Evolutionary conservation across 2,797 vertebrate species (phyloP).

Genomic region (Enteromius viviparus): DNA sequence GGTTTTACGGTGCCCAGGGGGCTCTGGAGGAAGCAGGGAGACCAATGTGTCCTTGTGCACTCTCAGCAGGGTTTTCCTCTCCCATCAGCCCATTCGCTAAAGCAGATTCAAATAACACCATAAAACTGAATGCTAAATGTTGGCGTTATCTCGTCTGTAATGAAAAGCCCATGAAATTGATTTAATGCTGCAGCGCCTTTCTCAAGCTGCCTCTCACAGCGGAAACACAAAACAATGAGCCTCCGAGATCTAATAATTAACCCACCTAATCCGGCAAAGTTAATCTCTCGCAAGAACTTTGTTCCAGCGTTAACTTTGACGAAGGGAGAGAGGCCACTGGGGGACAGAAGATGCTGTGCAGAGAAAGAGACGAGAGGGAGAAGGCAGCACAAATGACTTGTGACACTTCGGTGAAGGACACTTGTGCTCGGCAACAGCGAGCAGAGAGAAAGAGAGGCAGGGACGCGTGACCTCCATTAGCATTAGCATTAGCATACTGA

Average conservation of each 20-base stretch:
- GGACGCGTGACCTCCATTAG: slow-evolving; percentile 69
- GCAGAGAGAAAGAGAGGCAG: slow-evolving; percentile 66
- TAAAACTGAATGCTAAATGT: slow-evolving; percentile 83
- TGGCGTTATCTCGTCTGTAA: slow-evolving; percentile 83
- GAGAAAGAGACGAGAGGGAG: slow-evolving; percentile 44
- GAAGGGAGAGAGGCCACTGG: slow-evolving; percentile 57
- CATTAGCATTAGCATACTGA: slow-evolving; percentile 63
- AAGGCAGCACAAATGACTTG: slow-evolving; percentile 43
- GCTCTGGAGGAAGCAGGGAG: slow-evolving; percentile 67
- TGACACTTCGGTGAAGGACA: slow-evolving; percentile 32
- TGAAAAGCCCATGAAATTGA: slow-evolving; percentile 90
- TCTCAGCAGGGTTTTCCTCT: slow-evolving; percentile 59
- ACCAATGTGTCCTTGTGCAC: slow-evolving; percentile 79
- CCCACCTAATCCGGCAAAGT: slow-evolving; percentile 82
- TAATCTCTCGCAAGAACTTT: slow-evolving; percentile 82
- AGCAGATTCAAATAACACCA: slow-evolving; percentile 43
- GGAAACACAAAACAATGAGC: slow-evolving; percentile 82
- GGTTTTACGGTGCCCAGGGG: slow-evolving; percentile 47
- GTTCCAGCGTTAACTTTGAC: slow-evolving; percentile 75
- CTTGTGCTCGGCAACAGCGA: slow-evolving; percentile 47
- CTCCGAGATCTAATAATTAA: slow-evolving; percentile 88
- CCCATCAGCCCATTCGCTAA: slow-evolving; percentile 42
- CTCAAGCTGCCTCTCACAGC: slow-evolving; percentile 79
- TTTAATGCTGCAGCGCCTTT: slow-evolving; percentile 87
- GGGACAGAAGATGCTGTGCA: slow-evolving; percentile 63